Evolutionary conservation across 2,113 vertebrate species (phyloP).

Genomic region (Ceratotherium simum): DNA sequence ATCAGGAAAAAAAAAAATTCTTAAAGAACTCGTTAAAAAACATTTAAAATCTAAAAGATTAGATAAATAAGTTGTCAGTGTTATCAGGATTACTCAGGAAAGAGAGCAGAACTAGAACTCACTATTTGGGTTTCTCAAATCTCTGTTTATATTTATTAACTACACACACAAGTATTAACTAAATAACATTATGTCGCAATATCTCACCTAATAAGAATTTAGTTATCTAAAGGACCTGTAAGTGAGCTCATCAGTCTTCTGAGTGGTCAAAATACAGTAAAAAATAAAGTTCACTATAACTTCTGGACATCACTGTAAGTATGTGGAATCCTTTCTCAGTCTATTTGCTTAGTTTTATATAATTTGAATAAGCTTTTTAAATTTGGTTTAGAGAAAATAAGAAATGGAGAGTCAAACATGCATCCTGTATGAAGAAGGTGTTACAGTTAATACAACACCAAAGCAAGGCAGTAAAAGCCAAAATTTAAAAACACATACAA

Average conservation of each 20-base stretch:
- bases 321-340: not conserved
- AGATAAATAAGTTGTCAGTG: not conserved
- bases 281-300: not conserved
- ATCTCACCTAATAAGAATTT: not conserved
- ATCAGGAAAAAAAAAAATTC: not conserved
- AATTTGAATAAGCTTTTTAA: not conserved
- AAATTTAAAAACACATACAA: not conserved
- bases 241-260: not conserved
- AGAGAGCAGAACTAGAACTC: not conserved
- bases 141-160: not conserved
- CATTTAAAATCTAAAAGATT: not conserved
- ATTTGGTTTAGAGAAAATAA: not conserved
- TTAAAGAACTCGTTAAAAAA: slow-evolving; percentile 13
- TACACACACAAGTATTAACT: not conserved
- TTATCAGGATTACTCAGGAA: not conserved
- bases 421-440: not conserved
- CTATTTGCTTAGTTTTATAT: not conserved
- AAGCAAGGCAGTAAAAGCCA: not conserved
- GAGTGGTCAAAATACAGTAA: not conserved
- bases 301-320: not conserved
- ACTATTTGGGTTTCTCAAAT: not conserved
- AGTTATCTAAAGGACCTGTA: not conserved
- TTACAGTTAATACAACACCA: not conserved
- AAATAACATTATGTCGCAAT: not conserved
- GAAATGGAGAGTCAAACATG: not conserved